Evolutionary conservation across 1,140 invertebrate species (phyloP).

Genomic region (Littorina saxatilis): DNA sequence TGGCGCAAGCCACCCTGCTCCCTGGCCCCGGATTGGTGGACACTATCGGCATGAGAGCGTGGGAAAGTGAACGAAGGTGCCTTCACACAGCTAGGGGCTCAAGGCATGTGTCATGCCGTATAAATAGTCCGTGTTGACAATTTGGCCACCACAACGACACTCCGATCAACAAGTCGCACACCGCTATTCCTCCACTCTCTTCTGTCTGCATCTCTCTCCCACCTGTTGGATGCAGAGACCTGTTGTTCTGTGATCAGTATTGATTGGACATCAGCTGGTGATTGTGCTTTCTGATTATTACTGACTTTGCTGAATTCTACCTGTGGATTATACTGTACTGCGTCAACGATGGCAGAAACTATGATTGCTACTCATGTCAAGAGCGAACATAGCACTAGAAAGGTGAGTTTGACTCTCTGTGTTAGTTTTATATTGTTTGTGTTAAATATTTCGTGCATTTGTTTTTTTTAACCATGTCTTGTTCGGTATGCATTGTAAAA

Average conservation of each 20-base stretch:
- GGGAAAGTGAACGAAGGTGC: constrained; percentile 54
- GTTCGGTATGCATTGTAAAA: too few species aligned
- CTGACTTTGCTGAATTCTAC: too few species aligned
- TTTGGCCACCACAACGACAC: neutral
- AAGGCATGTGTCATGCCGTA: constrained; percentile 50
- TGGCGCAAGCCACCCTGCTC: constrained; percentile 51
- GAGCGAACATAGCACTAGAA: constrained; percentile 38
- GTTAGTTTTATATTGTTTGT: constrained; percentile 2
- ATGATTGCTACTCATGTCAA: constrained; percentile 29
- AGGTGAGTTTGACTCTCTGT: constrained; percentile 35
- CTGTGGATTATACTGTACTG: too few species aligned
- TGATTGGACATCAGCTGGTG: too few species aligned
- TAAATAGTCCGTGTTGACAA: constrained; percentile 46
- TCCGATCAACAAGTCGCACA: constrained; percentile 15
- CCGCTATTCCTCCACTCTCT: constrained; percentile 29
- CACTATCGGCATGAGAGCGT: constrained; percentile 55
- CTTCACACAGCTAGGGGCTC: constrained; percentile 48
- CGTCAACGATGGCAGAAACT: constrained; percentile 27
- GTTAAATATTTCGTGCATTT: neutral
- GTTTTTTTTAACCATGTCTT: neutral
- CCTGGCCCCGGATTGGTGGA: constrained; percentile 50
- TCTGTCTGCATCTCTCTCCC: neutral
- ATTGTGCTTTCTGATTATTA: too few species aligned
- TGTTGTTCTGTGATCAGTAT: neutral
- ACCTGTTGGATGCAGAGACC: neutral